phyloP scores from a whole-genome alignment of 2,888 invertebrate genomes.

The Apoderus coryli region DNA sequence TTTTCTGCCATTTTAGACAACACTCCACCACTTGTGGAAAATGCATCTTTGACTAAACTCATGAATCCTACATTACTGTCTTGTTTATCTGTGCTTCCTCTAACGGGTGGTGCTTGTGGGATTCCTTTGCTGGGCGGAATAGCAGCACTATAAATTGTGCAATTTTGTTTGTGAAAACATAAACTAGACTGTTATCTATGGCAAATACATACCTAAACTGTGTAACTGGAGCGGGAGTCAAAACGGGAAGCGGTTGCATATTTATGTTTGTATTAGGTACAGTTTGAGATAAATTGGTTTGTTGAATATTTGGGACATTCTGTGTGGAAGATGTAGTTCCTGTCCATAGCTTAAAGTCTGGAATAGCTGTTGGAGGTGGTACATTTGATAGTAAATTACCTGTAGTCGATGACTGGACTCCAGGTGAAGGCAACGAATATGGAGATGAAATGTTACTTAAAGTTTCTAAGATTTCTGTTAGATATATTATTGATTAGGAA shows the following conservation, averaged over 20 bases:
- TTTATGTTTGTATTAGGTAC: conserved; percentile 6
- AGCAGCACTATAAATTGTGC: conserved; percentile 26
- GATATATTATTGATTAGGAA: no score
- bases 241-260: conserved; percentile 9
- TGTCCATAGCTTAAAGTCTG: conserved; percentile 44
- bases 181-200: no score
- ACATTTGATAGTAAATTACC: conserved; percentile 52
- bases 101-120: conserved; percentile 17
- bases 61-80: conserved; percentile 36
- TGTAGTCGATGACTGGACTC: conserved; percentile 21
- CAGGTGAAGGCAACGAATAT: conserved; percentile 14
- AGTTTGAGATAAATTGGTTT: conserved; percentile 3
- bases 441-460: conserved; percentile 16
- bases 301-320: conserved; percentile 10
- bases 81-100: conserved; percentile 11
- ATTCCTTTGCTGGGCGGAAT: conserved; percentile 31
- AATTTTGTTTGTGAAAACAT: no score
- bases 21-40: conserved; percentile 46
- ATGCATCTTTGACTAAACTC: conserved; percentile 57
- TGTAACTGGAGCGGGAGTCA: conserved; percentile 28
- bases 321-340: conserved; percentile 13
- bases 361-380: conserved; percentile 52
- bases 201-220: conserved; percentile 27
- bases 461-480: conserved; percentile 14
- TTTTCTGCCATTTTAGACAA: conserved; percentile 57